Percentiles rank a stretch among this genome's conserved stretches.
Evolutionary conservation across 1,140 invertebrate genomes (phyloP).

Genomic region (Drosophila pandora): DNA sequence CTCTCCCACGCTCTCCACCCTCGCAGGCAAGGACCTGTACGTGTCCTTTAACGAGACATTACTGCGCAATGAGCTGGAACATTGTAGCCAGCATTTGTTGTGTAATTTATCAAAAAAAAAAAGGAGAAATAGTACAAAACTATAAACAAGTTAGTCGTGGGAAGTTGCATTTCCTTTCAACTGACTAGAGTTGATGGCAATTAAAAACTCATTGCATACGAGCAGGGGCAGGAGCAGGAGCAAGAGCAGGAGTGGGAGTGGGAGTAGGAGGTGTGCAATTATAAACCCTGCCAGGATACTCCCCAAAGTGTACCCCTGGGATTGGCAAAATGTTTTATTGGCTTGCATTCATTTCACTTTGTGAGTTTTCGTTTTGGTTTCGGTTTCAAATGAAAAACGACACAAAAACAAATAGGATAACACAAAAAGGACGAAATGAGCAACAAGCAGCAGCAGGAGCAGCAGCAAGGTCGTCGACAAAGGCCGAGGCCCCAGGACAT

Average conservation of each 20-base stretch:
- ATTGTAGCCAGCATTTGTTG: conserved; percentile 44
- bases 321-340: conserved; percentile 68
- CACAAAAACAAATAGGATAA: conserved; percentile 3
- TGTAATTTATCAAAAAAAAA: conserved; percentile 67
- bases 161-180: conserved; percentile 46
- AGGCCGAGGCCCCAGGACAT: conserved; percentile 72
- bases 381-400: conserved; percentile 63
- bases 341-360: conserved; percentile 43
- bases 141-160: conserved; percentile 43
- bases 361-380: conserved; percentile 25
- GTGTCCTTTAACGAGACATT: conserved; percentile 67
- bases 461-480: conserved; percentile 60
- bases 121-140: conserved; percentile 7
- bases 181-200: conserved; percentile 41
- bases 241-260: background rate
- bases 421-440: conserved; percentile 30
- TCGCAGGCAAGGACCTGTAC: background rate
- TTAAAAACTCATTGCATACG: conserved; percentile 75
- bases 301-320: conserved; percentile 17
- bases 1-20: conserved; percentile 63
- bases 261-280: conserved; percentile 47
- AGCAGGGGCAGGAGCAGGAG: background rate
- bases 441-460: conserved; percentile 26
- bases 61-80: conserved; percentile 65
- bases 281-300: conserved; percentile 27